Base-by-base conservation (phyloP, 2,888 invertebrate species). In the Diloba caeruleocephala region DNA sequence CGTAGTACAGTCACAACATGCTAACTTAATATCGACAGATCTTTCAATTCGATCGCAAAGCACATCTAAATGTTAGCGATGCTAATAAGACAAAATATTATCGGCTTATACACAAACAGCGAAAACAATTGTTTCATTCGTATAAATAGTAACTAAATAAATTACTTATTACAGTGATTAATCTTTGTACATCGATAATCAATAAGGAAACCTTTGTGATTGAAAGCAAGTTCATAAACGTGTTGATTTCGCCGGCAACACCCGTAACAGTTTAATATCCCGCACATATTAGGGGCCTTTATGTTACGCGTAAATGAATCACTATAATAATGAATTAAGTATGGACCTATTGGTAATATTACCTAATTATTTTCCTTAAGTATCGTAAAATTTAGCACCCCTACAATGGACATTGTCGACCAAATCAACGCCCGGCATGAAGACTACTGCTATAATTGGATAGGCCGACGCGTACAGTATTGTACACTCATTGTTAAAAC, bases 131-230 rank as follows among this genome's bases (percentile, higher is more conserved):
- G 15, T 21, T 28, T 25, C 10, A 14, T 17, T 36, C 26, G 17
- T 17, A 32, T 38, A 21, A 39, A 19, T 26, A 39, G n/a, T 59
- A 34, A 61, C 31, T 46, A 38, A 43, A 59, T 46, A 46, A 61
- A 46, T 54, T 61, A 61, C 51, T 21, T 32, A 39, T 63, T 34
- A 17, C 26, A 34, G 10, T 41, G 15, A 57, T 64, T 46, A 39
- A 7, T 34, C 12, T 45, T 50, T 45, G 45, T 45, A 45, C 41
- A 58, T 45, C 15, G 42, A 41, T 49, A 2, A 43, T 25, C 31
- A n/a, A 28, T 9, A 25, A 15, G n/a, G 23, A 29, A 26, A n/a
- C n/a, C n/a, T 29, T 8, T 9, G 12, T 19, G 21, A 23, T 53
- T 17, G n/a, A 15, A 42, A 28, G 7, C 15, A 14, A 28, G 14